Evolutionary conservation across 2,888 invertebrate species (phyloP), one percentile per base, ranked within the genome.

Genomic region (Catocala fraxini): DNA sequence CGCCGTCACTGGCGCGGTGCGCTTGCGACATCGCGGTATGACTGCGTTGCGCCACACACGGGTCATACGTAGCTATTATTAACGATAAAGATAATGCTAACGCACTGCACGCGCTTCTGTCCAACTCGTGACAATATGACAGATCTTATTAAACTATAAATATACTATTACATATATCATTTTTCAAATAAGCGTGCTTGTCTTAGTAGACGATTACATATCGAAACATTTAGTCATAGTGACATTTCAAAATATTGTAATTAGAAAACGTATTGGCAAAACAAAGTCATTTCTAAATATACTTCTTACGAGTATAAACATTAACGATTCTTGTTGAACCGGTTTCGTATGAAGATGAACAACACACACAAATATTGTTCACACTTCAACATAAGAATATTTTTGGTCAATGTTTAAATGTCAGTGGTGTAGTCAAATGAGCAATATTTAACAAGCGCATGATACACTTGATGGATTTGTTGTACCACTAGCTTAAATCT

Each of bases 321-420:
- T 76, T 73, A 65, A 68, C 64, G 71, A 65, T 83, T 80, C 87
- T 76, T 72, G 88, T 82, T 76, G 65, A 81, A 81, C 90, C 80
- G 85, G 90, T 89, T 88, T 81, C 66, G 60, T 70, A 75, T 77
- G 81, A 88, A 85, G 88, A 88, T 82, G 86, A 79, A 73, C 79
- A 72, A 73, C 70, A 74, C 74, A 73, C 59, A 68, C 59, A 61
- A 77, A 70, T 68, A 70, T 70, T 73, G 70, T 76, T 64, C 65
- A 51, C 52, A 73, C 49, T 56, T 47, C 35, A 51, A 51, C 49
- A 45, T 56, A 65, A 47, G 72, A 65, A 60, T 55, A 55, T 56
- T 52, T n/a, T 56, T 51, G 57, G 48, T 52, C 13, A 42, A 47
- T 47, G 11, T 47, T 47, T 65, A 65, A 68, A 72, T 77, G 65